These are phyloP conservation scores for Vimba vimba DNA, from an alignment of 2,113 vertebrate species.

Conservation along the genomic window DNA sequence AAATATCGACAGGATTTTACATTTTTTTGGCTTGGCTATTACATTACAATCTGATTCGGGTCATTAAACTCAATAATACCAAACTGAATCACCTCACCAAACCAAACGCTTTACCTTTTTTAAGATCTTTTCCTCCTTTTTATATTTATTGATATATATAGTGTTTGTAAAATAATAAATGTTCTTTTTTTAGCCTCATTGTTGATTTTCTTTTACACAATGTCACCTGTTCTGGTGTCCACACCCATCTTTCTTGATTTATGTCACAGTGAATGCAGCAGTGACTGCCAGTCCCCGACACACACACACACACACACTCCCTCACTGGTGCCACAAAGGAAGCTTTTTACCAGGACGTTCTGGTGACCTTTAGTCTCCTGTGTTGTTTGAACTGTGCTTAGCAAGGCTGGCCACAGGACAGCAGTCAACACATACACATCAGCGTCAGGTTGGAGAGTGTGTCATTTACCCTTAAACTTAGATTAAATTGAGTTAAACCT, in stretches of 20 bases:
- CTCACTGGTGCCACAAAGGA: slow-evolving; percentile 51
- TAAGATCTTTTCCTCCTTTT: neutral
- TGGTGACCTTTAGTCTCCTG: slow-evolving; percentile 56
- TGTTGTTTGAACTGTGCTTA: slow-evolving; percentile 59
- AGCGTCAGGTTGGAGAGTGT: slow-evolving; percentile 22
- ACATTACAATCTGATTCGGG: neutral
- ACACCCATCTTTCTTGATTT: slow-evolving; percentile 50
- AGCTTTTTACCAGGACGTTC: slow-evolving; percentile 57
- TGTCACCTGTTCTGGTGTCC: slow-evolving; percentile 21
- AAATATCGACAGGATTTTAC: neutral
- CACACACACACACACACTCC: neutral
- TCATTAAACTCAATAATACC: neutral
- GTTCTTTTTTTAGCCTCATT: slow-evolving; percentile 20
- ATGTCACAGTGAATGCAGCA: slow-evolving; percentile 33
- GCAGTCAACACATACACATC: slow-evolving; percentile 44
- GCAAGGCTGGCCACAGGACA: slow-evolving; percentile 47
- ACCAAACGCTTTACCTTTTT: too few relatives aligned
- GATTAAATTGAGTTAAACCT: too few relatives aligned
- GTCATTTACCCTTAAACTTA: neutral
- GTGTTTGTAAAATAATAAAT: slow-evolving; percentile 2
- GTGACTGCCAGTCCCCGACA: neutral
- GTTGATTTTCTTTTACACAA: slow-evolving; percentile 17
- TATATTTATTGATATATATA: slow-evolving; percentile 8
- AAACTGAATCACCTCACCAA: neutral
- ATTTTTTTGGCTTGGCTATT: neutral